Evolutionary conservation across 2,888 invertebrate genomes (phyloP).

Genomic region (Chymomyza procnemis): DNA sequence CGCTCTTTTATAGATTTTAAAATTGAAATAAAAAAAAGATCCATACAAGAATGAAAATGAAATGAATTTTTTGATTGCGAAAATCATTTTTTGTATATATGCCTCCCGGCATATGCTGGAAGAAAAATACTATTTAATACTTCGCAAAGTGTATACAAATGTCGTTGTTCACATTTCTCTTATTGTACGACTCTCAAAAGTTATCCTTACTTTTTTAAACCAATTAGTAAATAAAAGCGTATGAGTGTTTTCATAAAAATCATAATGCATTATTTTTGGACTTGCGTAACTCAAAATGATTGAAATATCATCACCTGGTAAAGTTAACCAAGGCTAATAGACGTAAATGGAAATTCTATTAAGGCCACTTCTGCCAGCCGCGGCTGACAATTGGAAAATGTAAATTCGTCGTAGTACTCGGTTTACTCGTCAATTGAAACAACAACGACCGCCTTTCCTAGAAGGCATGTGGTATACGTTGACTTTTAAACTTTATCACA

Average conservation of each 20-base stretch:
- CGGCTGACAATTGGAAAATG: conserved; percentile 10
- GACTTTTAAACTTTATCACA: conserved; percentile 65
- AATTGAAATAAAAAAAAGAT: too few relatives aligned
- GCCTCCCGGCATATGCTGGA: too few relatives aligned
- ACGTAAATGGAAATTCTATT: conserved; percentile 68
- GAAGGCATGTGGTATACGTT: conserved; percentile 23
- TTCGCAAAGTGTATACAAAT: too few relatives aligned
- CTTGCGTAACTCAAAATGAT: neutral
- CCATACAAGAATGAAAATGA: too few relatives aligned
- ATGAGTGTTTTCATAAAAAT: neutral
- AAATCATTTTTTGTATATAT: too few relatives aligned
- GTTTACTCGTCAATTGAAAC: conserved; percentile 56
- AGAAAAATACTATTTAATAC: too few relatives aligned
- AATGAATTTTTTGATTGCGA: too few relatives aligned
- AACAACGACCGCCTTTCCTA: conserved; percentile 14
- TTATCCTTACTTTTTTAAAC: too few relatives aligned
- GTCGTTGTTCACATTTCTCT: too few relatives aligned
- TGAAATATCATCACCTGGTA: neutral
- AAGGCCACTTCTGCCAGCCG: conserved; percentile 36
- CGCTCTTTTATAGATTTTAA: too few relatives aligned
- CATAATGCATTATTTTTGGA: neutral
- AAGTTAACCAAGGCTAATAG: conserved; percentile 47
- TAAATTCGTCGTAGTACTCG: conserved; percentile 3
- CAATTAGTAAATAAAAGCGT: neutral
- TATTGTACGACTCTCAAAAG: too few relatives aligned